Conservation (phyloP, 2,113 vertebrate species). For the Eubucco bourcierii region DNA sequence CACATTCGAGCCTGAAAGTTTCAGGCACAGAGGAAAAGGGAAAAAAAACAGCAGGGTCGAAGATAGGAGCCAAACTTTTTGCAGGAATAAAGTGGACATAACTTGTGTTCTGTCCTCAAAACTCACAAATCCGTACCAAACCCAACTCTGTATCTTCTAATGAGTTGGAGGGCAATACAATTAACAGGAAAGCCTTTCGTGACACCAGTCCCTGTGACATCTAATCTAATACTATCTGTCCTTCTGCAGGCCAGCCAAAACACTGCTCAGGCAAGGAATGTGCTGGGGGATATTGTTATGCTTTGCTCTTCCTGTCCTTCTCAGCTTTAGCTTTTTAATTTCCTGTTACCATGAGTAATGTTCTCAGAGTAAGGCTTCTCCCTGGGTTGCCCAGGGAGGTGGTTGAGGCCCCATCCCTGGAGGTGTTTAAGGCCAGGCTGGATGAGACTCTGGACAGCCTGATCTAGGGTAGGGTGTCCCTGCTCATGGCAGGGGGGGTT, state of each 20-base stretch:
- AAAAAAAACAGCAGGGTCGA: not conserved
- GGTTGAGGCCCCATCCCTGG: no score
- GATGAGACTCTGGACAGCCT: no score
- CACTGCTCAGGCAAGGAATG: conserved; percentile 8
- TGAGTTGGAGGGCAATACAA: not conserved
- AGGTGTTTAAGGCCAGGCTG: no score
- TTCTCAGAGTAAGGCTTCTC: not conserved
- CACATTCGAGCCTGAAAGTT: not conserved
- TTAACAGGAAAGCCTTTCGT: not conserved
- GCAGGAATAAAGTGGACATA: not conserved
- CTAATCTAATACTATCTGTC: not conserved
- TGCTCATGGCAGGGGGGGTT: no score
- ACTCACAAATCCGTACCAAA: not conserved
- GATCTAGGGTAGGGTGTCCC: no score
- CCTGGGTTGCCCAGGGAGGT: no score
- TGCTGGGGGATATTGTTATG: not conserved
- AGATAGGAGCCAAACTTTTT: not conserved
- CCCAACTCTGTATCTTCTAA: not conserved
- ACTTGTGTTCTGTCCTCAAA: not conserved
- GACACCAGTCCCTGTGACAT: not conserved
- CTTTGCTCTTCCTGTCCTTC: conserved; percentile 20
- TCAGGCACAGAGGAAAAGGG: not conserved
- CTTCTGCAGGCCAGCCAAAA: not conserved
- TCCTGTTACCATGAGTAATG: conserved; percentile 7
- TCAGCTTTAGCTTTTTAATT: conserved; percentile 52